Evolutionary conservation across 2,113 vertebrate genomes (phyloP).

Genomic region (Pyxicephalus adspersus): DNA sequence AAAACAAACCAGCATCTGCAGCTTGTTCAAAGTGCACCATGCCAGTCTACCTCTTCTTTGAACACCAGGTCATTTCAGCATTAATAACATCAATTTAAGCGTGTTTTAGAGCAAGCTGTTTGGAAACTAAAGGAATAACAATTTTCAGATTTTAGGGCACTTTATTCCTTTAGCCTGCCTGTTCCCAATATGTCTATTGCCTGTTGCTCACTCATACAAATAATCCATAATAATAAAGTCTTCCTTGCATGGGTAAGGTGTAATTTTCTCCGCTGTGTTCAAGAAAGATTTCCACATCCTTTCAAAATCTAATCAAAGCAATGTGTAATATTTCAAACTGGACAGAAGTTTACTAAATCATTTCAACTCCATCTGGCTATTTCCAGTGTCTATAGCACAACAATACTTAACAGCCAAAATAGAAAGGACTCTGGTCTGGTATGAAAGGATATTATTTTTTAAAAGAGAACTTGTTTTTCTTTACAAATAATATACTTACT

Average conservation of each 20-base stretch:
- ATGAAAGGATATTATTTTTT: too few species aligned
- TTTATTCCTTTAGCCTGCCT: slow-evolving; percentile 2
- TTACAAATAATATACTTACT: too few species aligned
- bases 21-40: too few species aligned
- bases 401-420: neutral
- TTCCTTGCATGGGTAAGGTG: neutral
- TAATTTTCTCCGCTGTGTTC: slow-evolving; percentile 23
- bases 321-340: neutral
- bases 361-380: slow-evolving; percentile 1
- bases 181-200: neutral
- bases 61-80: neutral
- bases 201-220: slow-evolving; percentile 6
- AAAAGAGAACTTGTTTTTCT: too few species aligned
- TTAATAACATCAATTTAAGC: neutral
- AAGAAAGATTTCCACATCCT: slow-evolving; percentile 1
- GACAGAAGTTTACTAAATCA: neutral
- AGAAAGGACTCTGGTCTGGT: neutral
- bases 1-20: too few species aligned
- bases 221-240: slow-evolving; percentile 34
- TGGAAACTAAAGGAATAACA: neutral
- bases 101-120: neutral
- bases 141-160: too few species aligned
- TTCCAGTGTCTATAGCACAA: neutral
- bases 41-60: too few species aligned
- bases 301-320: slow-evolving; percentile 34